phyloP scores from a whole-genome alignment of 2,888 invertebrate species.

The Luperina testacea region DNA sequence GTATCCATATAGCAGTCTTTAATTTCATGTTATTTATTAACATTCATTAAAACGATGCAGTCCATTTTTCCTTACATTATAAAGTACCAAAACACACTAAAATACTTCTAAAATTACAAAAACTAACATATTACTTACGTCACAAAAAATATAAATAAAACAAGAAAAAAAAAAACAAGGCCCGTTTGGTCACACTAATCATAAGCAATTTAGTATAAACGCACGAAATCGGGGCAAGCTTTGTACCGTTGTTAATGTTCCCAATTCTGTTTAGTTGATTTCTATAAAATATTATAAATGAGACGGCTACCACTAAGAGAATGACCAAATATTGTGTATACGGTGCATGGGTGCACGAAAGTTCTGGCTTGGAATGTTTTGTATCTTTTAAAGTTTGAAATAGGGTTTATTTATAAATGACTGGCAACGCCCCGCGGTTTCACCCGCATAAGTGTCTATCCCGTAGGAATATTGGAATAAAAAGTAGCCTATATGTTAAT shows the following conservation, averaged over 20 bases:
- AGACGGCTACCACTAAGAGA: constrained; percentile 89
- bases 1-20: not conserved
- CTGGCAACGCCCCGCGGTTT: too few relatives aligned
- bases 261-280: constrained; percentile 89
- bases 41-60: constrained; percentile 23
- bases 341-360: constrained; percentile 72
- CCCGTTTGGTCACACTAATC: constrained; percentile 81
- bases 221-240: constrained; percentile 83
- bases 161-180: constrained; percentile 55
- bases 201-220: constrained; percentile 85
- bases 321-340: constrained; percentile 88
- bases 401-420: not conserved
- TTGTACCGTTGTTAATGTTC: constrained; percentile 87
- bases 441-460: too few relatives aligned
- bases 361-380: constrained; percentile 45
- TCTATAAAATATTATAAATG: constrained; percentile 90
- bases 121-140: constrained; percentile 68
- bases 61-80: constrained; percentile 35
- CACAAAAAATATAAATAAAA: constrained; percentile 60
- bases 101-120: constrained; percentile 62
- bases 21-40: constrained; percentile 20
- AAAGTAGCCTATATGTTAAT: too few relatives aligned
- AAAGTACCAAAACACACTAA: constrained; percentile 58
- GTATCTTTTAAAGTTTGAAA: not conserved
- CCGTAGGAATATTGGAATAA: too few relatives aligned